Evolutionary conservation across 2,888 invertebrate genomes (phyloP), one percentile per base, ranked within the genome.

Genomic region (Rhopalosiphum nymphaeae): DNA sequence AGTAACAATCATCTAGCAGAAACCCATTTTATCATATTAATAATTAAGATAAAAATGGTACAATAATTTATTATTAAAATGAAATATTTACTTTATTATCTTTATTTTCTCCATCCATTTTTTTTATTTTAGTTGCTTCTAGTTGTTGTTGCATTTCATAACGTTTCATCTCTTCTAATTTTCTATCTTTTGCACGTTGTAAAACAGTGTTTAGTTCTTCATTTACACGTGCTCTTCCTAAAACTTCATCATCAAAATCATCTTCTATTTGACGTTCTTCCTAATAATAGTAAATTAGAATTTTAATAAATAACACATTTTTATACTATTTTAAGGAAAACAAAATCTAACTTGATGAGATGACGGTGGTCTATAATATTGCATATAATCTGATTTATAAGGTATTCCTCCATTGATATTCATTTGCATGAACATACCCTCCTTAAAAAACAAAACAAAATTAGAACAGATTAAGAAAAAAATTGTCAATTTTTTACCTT

Each of bases 81-180:
- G 21, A 53, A 84, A 84, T 42, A 0, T 44, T 91, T 86, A 93
- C 85, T 89, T 89, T 85, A 56, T 92, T 61, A 61, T 93, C 90
- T 67, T 90, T 46, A 84, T 61, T 95, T 78, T 90, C 85, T 46
- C 91, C 94, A 67, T 95, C 95, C 10, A 97, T 96, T 95, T 97
- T 97, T 95, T 97, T 97, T 94, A 97, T 96, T 95, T 98, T 97
- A 95, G 97, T 97, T 85, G 97, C 97, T 46, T 97, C 96, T 21
- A 96, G 96, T 95, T 96, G 97, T 95, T 97, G 97, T 29, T 96
- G 96, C 95, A 97, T 97, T 95, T 97, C 96, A 95, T 97, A 97
- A 86, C 98, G 97, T 95, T 98, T 97, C 95, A 95, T 95, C 49
- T 94, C 95, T 91, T 94, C 94, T 93, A 95, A 94, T 91, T 94